Conservation (phyloP, 2,888 invertebrate genomes). For the Orthosia incerta region DNA sequence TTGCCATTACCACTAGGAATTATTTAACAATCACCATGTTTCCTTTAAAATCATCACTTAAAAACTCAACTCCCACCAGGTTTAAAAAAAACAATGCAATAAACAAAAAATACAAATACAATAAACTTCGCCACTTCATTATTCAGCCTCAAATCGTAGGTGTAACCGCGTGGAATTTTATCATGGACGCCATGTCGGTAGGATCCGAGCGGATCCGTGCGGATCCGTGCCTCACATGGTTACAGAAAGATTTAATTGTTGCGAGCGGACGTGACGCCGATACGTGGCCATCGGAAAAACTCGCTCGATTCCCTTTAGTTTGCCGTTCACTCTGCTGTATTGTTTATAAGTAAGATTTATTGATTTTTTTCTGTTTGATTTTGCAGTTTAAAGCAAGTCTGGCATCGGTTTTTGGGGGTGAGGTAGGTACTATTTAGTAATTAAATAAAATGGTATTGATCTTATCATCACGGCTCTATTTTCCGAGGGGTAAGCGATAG, state of each 20-base stretch:
- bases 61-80: background rate
- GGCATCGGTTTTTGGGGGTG: background rate
- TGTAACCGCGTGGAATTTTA: slow-evolving; percentile 60
- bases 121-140: slow-evolving; percentile 45
- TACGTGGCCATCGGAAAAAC: slow-evolving; percentile 66
- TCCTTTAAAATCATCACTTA: background rate
- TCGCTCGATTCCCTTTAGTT: slow-evolving; percentile 55
- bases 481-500: too few relatives aligned
- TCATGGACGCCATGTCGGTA: slow-evolving; percentile 49
- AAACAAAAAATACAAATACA: slow-evolving; percentile 10
- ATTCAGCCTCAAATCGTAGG: slow-evolving; percentile 52
- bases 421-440: background rate
- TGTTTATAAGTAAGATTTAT: slow-evolving; percentile 50
- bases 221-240: slow-evolving; percentile 63
- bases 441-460: background rate
- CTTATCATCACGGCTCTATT: too few relatives aligned
- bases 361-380: slow-evolving; percentile 31
- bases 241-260: slow-evolving; percentile 78
- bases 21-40: too few relatives aligned
- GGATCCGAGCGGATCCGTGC: slow-evolving; percentile 52
- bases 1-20: too few relatives aligned
- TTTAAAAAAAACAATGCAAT: background rate
- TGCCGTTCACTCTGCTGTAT: slow-evolving; percentile 37
- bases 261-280: slow-evolving; percentile 74
- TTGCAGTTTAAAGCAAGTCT: slow-evolving; percentile 1